A percentile compares a stretch with the other conserved stretches of the same genome.
phyloP scores from a whole-genome alignment of 2,888 invertebrate species.

The Eupithecia tripunctaria region DNA sequence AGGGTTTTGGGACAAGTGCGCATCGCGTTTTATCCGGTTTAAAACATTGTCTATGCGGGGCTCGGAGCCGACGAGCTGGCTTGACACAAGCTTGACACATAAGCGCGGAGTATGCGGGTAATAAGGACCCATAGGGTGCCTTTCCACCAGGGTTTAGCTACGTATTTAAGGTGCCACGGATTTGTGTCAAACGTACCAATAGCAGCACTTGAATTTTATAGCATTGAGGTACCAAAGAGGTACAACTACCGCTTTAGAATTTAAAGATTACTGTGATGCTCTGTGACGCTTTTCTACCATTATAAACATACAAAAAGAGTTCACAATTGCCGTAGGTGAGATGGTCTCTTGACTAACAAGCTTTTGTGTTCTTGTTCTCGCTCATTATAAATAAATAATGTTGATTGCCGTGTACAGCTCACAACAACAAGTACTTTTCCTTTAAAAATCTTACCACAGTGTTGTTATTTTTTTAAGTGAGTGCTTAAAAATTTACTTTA shows the following conservation, averaged over 20 bases:
- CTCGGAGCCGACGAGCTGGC: not conserved
- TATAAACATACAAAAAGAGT: not conserved
- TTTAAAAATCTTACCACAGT: too few relatives aligned
- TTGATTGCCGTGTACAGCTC: not conserved
- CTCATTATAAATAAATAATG: not conserved
- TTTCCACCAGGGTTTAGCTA: not conserved
- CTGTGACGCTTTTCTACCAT: not conserved
- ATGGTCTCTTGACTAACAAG: not conserved
- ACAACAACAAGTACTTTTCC: not conserved
- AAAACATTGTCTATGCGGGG: not conserved
- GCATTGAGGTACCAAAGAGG: not conserved
- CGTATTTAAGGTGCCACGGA: not conserved
- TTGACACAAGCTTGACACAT: conserved; percentile 2
- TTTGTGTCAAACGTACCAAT: not conserved
- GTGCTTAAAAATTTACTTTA: too few relatives aligned
- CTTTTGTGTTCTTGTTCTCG: not conserved
- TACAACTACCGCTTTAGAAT: not conserved
- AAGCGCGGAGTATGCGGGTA: not conserved
- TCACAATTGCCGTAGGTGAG: not conserved
- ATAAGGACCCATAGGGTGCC: not conserved
- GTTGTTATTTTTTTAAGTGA: too few relatives aligned
- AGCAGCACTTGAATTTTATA: not conserved
- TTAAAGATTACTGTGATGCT: not conserved
- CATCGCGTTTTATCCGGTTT: conserved; percentile 19
- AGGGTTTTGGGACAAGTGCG: conserved; percentile 30